phyloP scores from a whole-genome alignment of 2,888 invertebrate genomes.

The Neuroscelio doddi region DNA sequence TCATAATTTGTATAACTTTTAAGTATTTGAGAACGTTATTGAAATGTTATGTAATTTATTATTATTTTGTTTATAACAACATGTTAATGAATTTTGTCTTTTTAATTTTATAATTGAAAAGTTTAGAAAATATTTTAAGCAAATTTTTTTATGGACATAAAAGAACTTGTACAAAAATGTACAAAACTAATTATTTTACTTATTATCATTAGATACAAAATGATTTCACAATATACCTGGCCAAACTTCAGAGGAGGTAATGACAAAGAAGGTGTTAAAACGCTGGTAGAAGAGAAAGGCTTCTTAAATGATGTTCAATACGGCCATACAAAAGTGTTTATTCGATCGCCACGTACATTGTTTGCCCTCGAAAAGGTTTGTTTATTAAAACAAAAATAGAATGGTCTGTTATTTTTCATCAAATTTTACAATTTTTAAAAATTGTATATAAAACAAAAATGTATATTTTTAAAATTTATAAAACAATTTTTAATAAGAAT shows the following conservation, averaged over 20 bases:
- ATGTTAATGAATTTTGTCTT: too few relatives aligned
- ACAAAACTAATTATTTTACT: too few relatives aligned
- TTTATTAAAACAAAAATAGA: constrained; percentile 15
- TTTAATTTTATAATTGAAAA: too few relatives aligned
- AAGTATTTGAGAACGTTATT: too few relatives aligned
- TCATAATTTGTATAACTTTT: neutral
- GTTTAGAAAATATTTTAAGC: too few relatives aligned
- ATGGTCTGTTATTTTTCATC: neutral
- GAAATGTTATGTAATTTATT: too few relatives aligned
- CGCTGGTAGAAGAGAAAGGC: constrained; percentile 86
- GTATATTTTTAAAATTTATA: too few relatives aligned
- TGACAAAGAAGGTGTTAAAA: constrained; percentile 88
- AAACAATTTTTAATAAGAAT: neutral
- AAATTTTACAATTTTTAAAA: neutral
- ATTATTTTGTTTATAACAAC: too few relatives aligned
- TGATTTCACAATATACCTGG: constrained; percentile 97
- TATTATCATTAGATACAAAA: constrained; percentile 85
- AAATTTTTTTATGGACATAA: too few relatives aligned
- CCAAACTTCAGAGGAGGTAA: constrained; percentile 90
- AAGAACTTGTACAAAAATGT: too few relatives aligned
- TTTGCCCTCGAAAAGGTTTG: constrained; percentile 86
- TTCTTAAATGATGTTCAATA: constrained; percentile 90
- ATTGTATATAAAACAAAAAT: too few relatives aligned
- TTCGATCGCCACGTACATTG: constrained; percentile 92
- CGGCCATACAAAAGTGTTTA: constrained; percentile 96